phyloP scores from a whole-genome alignment of 2,797 vertebrate species.

The Microtus californicus region DNA sequence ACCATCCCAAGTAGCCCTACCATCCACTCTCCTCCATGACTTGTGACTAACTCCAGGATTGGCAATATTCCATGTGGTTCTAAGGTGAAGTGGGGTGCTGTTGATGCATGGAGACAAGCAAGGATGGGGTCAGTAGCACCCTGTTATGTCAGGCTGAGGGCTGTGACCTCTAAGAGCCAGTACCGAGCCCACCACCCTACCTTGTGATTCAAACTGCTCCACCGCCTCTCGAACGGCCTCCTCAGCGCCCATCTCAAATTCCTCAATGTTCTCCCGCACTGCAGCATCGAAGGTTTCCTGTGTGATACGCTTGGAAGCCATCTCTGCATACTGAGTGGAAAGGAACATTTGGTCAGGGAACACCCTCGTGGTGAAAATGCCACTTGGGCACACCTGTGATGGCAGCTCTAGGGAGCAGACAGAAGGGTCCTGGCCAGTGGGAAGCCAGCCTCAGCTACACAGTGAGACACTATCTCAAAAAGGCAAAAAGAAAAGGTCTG shows the following conservation, averaged over 20 bases:
- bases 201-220: constrained; percentile 97
- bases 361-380: neutral
- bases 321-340: constrained; percentile 75
- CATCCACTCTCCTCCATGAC: neutral
- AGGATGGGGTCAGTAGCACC: too few relatives aligned
- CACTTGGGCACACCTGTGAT: neutral
- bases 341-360: neutral
- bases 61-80: too few relatives aligned
- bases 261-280: constrained; percentile 94
- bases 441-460: neutral
- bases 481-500: neutral
- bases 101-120: neutral
- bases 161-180: neutral
- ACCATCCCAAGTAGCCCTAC: too few relatives aligned
- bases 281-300: constrained; percentile 97
- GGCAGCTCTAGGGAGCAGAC: neutral
- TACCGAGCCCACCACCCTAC: constrained; percentile 77
- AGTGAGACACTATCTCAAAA: neutral
- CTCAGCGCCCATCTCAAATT: constrained; percentile 94
- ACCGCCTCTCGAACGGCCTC: constrained; percentile 94
- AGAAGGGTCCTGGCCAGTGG: neutral
- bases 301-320: constrained; percentile 93
- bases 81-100: neutral
- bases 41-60: neutral
- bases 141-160: neutral